Conservation (phyloP, 2,797 vertebrate species). For the Pelochelys cantorii region DNA sequence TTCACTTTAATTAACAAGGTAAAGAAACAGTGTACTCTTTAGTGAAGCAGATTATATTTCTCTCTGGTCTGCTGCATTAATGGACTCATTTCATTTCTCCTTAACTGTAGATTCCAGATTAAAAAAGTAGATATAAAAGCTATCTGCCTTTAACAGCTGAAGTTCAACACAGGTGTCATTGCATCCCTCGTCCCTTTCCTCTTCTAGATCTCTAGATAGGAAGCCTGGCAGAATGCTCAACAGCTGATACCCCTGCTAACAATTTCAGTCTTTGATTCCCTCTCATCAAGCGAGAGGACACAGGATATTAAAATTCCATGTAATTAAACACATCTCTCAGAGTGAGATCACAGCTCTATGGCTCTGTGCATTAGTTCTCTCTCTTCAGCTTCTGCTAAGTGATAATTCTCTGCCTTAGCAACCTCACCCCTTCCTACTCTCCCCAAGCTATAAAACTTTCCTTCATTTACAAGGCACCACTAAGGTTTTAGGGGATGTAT, state of each 20-base stretch:
- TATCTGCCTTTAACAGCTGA: neutral
- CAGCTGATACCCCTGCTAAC: neutral
- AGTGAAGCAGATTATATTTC: conserved; percentile 11
- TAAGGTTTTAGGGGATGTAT: neutral
- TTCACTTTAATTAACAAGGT: neutral
- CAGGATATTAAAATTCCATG: conserved; percentile 28
- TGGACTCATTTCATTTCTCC: neutral
- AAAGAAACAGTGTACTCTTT: neutral
- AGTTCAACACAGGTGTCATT: neutral
- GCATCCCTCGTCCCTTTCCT: neutral
- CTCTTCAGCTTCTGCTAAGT: neutral
- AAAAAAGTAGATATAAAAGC: neutral
- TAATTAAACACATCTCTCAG: neutral
- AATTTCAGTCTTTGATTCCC: neutral
- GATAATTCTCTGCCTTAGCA: neutral
- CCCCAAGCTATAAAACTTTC: neutral
- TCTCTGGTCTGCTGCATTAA: neutral
- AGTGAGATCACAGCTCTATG: neutral
- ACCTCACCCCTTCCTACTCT: neutral
- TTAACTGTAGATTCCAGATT: conserved; percentile 10
- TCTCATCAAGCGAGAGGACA: neutral
- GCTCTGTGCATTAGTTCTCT: neutral
- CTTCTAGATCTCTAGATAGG: neutral
- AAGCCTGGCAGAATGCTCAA: neutral
- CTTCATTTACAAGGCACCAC: neutral